Evolutionary conservation across 2,888 invertebrate species (phyloP).

Genomic region (Troides aeacus): DNA sequence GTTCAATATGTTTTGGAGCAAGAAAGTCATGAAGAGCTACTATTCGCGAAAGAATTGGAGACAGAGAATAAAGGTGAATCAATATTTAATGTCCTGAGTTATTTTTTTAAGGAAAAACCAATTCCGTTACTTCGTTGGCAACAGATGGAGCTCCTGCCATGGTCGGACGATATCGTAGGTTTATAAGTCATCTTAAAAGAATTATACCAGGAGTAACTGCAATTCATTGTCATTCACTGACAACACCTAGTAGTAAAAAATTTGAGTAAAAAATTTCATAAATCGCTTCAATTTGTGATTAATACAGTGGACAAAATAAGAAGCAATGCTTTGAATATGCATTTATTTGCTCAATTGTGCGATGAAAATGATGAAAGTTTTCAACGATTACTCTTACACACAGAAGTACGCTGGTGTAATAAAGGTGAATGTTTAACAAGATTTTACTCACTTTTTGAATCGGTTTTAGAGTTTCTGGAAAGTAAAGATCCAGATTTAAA

Average conservation of each 20-base stretch:
- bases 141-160: not conserved
- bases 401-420: slow-evolving; percentile 35
- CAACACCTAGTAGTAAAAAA: slow-evolving; percentile 29
- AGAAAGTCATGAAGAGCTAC: not conserved
- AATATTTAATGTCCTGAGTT: not conserved
- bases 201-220: not conserved
- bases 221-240: slow-evolving; percentile 3
- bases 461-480: slow-evolving; percentile 27
- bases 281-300: slow-evolving; percentile 31
- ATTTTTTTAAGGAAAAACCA: slow-evolving; percentile 1
- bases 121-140: not conserved
- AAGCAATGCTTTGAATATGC: slow-evolving; percentile 33
- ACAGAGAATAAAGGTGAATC: not conserved
- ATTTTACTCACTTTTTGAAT: slow-evolving; percentile 26
- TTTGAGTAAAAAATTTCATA: slow-evolving; percentile 23
- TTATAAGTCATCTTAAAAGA: not conserved
- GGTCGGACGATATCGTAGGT: not conserved
- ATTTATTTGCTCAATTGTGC: slow-evolving; percentile 32
- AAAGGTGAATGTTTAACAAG: slow-evolving; percentile 31
- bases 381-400: slow-evolving; percentile 34
- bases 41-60: too few species aligned
- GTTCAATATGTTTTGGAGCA: too few species aligned
- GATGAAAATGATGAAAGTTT: slow-evolving; percentile 34
- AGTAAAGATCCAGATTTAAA: slow-evolving; percentile 23
- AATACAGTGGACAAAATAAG: slow-evolving; percentile 31